phyloP scores from a whole-genome alignment of 2,888 invertebrate species.

The Diogma glabrata region DNA sequence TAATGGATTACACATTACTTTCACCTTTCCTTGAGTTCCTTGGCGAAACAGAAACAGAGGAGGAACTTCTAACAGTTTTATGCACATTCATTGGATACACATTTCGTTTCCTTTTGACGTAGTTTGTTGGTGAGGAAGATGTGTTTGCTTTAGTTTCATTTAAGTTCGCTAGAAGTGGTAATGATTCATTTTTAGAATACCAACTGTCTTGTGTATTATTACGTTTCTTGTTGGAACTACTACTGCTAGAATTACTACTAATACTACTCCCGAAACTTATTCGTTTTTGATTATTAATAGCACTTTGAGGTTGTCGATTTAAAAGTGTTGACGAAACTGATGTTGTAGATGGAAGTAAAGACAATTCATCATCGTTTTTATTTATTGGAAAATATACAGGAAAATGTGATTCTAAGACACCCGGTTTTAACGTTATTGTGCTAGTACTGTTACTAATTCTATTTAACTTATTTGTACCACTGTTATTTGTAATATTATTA shows the following conservation, averaged over 20 bases:
- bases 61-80: constrained; percentile 19
- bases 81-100: constrained; percentile 45
- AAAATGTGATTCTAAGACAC: constrained; percentile 37
- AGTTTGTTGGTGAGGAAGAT: constrained; percentile 40
- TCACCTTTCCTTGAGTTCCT: constrained; percentile 36
- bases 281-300: constrained; percentile 15
- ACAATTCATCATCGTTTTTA: constrained; percentile 10
- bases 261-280: constrained; percentile 12
- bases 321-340: background rate
- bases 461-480: no score
- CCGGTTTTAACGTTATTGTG: constrained; percentile 23
- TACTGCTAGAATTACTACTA: constrained; percentile 21
- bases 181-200: constrained; percentile 39
- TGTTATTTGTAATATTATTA: no score
- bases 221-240: constrained; percentile 29
- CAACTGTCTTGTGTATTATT: constrained; percentile 33
- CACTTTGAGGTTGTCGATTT: background rate
- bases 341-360: background rate
- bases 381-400: constrained; percentile 24
- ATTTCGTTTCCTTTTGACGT: constrained; percentile 48
- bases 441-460: constrained; percentile 9
- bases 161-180: constrained; percentile 43
- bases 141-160: constrained; percentile 21
- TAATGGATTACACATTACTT: constrained; percentile 44
- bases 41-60: constrained; percentile 24